Evolutionary conservation across 2,113 vertebrate genomes (phyloP).

Genomic region (Herpailurus yagouaroundi): DNA sequence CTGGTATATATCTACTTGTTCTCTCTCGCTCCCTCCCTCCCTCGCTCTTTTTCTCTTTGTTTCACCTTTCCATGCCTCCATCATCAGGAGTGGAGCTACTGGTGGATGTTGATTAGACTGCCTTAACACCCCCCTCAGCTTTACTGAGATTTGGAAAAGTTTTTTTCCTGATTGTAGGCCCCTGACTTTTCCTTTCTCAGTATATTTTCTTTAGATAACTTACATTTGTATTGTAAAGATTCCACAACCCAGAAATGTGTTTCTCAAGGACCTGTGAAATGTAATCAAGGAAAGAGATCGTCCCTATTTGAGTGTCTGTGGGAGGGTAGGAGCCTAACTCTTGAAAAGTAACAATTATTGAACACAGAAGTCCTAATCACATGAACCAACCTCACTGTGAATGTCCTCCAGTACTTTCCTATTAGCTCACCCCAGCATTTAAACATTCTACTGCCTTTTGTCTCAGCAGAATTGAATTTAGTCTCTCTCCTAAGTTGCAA

Average conservation of each 20-base stretch:
- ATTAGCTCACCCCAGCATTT: not conserved
- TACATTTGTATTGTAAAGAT: not conserved
- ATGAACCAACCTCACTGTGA: not conserved
- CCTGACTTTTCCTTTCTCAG: not conserved
- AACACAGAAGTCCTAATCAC: not conserved
- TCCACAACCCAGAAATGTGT: not conserved
- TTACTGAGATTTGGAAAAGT: not conserved
- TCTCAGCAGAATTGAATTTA: constrained; percentile 1
- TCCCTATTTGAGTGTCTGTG: not conserved
- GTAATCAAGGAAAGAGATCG: not conserved
- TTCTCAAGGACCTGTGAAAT: not conserved
- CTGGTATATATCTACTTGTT: not conserved
- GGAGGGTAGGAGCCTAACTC: not conserved
- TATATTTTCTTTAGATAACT: not conserved
- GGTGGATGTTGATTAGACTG: not conserved
- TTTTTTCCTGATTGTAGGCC: not conserved
- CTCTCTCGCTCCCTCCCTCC: not conserved
- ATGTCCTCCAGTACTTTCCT: not conserved
- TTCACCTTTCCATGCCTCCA: not conserved
- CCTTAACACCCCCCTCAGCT: not conserved
- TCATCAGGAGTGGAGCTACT: not conserved
- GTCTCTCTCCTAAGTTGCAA: not conserved
- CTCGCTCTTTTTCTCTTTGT: not conserved
- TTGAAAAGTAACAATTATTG: not conserved
- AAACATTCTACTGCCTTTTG: not conserved